These are phyloP conservation scores for Lipotes vexillifer DNA, from an alignment of 2,113 vertebrate species.

Conservation along the genomic window DNA sequence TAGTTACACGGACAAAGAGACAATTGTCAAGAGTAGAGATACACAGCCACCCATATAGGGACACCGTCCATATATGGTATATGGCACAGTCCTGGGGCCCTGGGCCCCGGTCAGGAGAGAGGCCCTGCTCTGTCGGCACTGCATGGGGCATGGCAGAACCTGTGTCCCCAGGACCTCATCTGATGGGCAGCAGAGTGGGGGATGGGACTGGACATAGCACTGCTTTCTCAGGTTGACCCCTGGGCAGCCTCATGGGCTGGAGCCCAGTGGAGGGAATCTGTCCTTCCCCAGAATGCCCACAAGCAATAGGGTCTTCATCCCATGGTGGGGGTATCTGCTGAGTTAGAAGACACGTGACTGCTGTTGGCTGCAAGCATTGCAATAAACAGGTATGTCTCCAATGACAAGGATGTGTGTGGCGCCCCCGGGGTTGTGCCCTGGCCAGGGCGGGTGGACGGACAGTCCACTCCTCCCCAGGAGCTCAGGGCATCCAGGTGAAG, in stretches of 20 bases:
- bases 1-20: not conserved
- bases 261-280: not conserved
- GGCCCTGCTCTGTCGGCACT: not conserved
- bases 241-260: not conserved
- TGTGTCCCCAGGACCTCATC: not conserved
- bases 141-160: not conserved
- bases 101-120: not conserved
- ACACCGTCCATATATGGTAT: fast-evolving
- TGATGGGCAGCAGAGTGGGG: not conserved
- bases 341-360: not conserved
- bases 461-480: not conserved
- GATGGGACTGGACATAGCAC: fast-evolving
- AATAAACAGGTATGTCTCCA: fast-evolving
- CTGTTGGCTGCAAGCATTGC: not conserved
- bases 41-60: fast-evolving
- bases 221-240: not conserved
- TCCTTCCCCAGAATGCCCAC: fast-evolving
- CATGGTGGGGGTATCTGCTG: not conserved
- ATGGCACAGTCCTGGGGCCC: not conserved
- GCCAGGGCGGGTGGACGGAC: not conserved
- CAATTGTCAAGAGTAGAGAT: not conserved
- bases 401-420: not conserved
- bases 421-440: not conserved
- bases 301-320: too few relatives aligned
- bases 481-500: not conserved